Evolutionary conservation across 2,888 invertebrate genomes (phyloP), one percentile per base, ranked within the genome.

Genomic region (Vanessa cardui): DNA sequence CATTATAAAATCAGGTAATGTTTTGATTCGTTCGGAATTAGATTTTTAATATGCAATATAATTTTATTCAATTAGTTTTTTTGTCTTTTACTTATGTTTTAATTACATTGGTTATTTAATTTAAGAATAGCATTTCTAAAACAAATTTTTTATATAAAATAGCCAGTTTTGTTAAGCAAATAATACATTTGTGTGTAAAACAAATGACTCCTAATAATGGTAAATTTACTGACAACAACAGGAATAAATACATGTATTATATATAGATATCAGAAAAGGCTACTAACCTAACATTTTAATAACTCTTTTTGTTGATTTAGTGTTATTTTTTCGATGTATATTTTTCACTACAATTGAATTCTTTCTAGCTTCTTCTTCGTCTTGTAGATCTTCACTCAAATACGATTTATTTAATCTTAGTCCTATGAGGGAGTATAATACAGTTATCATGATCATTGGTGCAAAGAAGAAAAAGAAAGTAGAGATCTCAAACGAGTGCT

Each of bases 221-320:
- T 12, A 39, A 39, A 39, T 26, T 1, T 26, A 47, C 3, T 6
- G n/a, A 47, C 16, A n/a, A n/a, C 6, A n/a, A 47, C n/a, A 16
- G 5, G 18, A 47, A 59, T 46, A 26, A 52, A 58, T 67, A 26
- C 26, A 26, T 26, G 5, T 26, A 26, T 26, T 26, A 60, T 18
- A 49, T 67, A 72, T 8, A 73, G 21, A 46, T 58, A 47, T 39
- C 31, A 16, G 31, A 49, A 21, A 31, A 62, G 49, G 56, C 50
- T 66, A 89, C 95, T 94, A 80, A 96, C 96, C 95, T 67, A 96
- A 87, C 96, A 96, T 96, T 87, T 96, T 96, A 18, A 96, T 86
- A 21, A 96, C 96, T 73, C 96, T 88, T 66, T 93, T 94, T 0
- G 96, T 95, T 1, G 95, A 95, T 77, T 94, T 94, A 58, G 94